phyloP scores from a whole-genome alignment of 2,797 vertebrate genomes.

The Artibeus lituratus region DNA sequence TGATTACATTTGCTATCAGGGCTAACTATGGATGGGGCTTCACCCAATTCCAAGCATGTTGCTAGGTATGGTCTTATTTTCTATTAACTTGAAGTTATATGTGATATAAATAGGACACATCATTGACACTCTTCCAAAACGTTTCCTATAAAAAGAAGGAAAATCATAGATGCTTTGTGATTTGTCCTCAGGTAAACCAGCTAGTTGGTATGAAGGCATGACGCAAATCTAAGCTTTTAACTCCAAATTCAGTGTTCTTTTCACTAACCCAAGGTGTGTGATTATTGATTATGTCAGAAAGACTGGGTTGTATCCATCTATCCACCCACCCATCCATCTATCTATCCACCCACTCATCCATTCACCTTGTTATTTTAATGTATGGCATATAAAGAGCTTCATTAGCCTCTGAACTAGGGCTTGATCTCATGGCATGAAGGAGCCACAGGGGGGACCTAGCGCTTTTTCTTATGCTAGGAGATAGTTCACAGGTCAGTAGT shows the following conservation, averaged over 20 bases:
- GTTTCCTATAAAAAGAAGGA: conserved; percentile 15
- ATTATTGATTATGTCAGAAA: neutral
- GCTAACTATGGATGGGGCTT: neutral
- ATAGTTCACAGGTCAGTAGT: neutral
- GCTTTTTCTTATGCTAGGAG: neutral
- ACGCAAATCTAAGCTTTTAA: neutral
- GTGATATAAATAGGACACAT: neutral
- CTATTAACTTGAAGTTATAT: neutral
- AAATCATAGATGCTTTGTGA: neutral
- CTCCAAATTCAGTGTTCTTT: neutral
- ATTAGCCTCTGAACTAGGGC: neutral
- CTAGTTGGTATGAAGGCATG: neutral
- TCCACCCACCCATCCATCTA: accelerated
- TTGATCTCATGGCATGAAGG: neutral
- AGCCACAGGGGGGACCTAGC: neutral
- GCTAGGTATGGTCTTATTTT: neutral
- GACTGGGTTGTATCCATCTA: neutral
- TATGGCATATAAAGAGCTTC: neutral
- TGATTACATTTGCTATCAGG: neutral
- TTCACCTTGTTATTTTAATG: neutral
- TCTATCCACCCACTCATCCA: neutral
- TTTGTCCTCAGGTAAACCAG: neutral
- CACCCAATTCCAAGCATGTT: neutral
- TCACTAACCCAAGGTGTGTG: neutral
- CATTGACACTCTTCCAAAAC: neutral